Evolutionary conservation across 37 sponge, comb jelly and placozoan species (phyloP), one percentile per base, ranked within the genome.

Genomic region (Ianthella basta): DNA sequence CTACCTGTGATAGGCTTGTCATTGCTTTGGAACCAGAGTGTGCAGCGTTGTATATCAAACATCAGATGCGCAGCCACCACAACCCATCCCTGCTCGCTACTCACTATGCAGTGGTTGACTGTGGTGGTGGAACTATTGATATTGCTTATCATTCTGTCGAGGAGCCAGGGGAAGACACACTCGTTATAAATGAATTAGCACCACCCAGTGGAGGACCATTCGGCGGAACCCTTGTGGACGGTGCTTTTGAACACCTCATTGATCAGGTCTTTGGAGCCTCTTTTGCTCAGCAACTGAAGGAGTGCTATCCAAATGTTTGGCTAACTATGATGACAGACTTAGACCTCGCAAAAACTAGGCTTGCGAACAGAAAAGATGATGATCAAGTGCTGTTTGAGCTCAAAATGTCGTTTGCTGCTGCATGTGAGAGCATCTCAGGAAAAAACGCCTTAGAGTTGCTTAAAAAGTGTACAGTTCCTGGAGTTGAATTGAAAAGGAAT

Each of bases 151-250:
- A 75, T 50, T 36, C 78, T 39, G 24, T 75, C 23, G 78, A 75
- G 21, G 10, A 75, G n/a, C 37, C 0, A 20, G 54, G 16, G 21
- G 78, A 75, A 1, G 78, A 75, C 40, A 75, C 78, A 25, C 40
- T 44, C 25, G 15, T 75, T 2, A 44, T 75, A 2, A 32, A 24
- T 0, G 78, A 75, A 53, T 44, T 75, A 40, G 54, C 78, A 18
- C 54, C 78, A 75, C 78, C 78, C 20, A 75, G 78, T 75, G 78
- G 78, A 75, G 78, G 78, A 20, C 78, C 78, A 41, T 75, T 44
- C 40, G 78, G 78, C 12, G 78, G 78, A 4, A 75, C 54, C 53
- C 53, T 75, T 19, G 78, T 75, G 5, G 78, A 75, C 40, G n/a
- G 54, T 40, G 78, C 78, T 40, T 75, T 75, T 24, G 78, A 75